Evolutionary conservation across 1,140 invertebrate genomes (phyloP).

Genomic region (Condylostylus longicornis): DNA sequence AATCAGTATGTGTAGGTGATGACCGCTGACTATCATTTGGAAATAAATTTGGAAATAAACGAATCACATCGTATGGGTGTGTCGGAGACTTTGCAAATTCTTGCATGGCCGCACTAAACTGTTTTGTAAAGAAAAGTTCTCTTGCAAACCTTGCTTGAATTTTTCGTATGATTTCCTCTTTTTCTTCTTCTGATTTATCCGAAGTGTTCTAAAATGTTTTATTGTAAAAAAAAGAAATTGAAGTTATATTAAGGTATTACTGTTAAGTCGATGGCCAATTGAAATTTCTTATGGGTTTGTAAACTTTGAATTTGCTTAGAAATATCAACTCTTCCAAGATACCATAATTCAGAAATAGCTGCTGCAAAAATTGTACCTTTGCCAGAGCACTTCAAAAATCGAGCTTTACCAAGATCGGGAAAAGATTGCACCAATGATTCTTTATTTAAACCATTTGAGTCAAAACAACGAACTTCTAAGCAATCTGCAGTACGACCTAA

Average conservation of each 20-base stretch:
- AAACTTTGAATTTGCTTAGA: slow-evolving; percentile 67
- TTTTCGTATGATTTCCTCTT: slow-evolving; percentile 61
- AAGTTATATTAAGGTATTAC: slow-evolving; percentile 38
- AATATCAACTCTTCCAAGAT: slow-evolving; percentile 60
- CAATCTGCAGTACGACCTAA: slow-evolving; percentile 65
- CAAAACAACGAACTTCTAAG: slow-evolving; percentile 68
- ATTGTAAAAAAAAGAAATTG: slow-evolving; percentile 1
- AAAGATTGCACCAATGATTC: slow-evolving; percentile 60
- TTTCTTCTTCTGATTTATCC: slow-evolving; percentile 65
- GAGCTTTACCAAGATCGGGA: slow-evolving; percentile 49
- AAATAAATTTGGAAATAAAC: slow-evolving; percentile 79
- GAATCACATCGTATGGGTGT: slow-evolving; percentile 88
- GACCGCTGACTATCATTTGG: slow-evolving; percentile 34
- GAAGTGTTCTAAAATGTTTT: slow-evolving; percentile 66
- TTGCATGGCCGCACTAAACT: slow-evolving; percentile 79
- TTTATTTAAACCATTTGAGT: slow-evolving; percentile 46
- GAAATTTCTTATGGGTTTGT: slow-evolving; percentile 78
- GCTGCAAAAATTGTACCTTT: slow-evolving; percentile 72
- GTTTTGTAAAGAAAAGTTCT: slow-evolving; percentile 75
- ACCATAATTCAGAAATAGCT: slow-evolving; percentile 75
- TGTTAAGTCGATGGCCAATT: slow-evolving; percentile 82
- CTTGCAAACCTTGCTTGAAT: slow-evolving; percentile 85
- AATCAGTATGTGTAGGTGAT: slow-evolving; percentile 36
- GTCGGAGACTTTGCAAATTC: slow-evolving; percentile 78
- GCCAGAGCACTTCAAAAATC: slow-evolving; percentile 47